Percentiles rank a stretch among this genome's conserved stretches.
Evolutionary conservation across 2,113 vertebrate species (phyloP).

Genomic region (Solea solea): DNA sequence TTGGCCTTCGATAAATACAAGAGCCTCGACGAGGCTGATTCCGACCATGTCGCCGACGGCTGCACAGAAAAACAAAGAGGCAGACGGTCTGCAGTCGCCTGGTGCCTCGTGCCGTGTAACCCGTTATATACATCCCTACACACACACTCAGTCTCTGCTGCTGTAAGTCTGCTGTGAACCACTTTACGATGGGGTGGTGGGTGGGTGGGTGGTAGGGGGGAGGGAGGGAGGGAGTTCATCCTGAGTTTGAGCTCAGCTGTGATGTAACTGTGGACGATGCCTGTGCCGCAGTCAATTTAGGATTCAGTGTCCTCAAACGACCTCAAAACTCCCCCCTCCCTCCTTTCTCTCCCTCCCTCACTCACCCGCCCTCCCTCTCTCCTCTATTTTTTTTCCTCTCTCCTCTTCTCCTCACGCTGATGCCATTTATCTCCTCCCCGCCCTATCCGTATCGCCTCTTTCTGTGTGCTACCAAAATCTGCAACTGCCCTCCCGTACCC

Average conservation of each 20-base stretch:
- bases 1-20: neutral
- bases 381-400: neutral
- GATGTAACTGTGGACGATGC: conserved; percentile 68
- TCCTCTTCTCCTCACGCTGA: conserved; percentile 5
- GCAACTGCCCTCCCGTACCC: conserved; percentile 17
- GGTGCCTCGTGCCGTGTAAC: neutral
- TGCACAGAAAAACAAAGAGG: conserved; percentile 11
- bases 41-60: conserved; percentile 1
- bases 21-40: neutral
- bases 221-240: conserved; percentile 45
- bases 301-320: conserved; percentile 75
- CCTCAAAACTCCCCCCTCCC: conserved; percentile 51
- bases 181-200: conserved; percentile 19
- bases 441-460: conserved; percentile 12
- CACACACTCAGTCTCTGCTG: neutral
- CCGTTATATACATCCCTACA: conserved; percentile 9
- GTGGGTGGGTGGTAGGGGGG: conserved; percentile 4
- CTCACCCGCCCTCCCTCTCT: neutral
- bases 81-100: neutral
- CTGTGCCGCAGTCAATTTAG: conserved; percentile 72
- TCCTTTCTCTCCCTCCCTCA: neutral
- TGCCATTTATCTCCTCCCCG: conserved; percentile 57
- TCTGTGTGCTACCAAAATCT: conserved; percentile 33
- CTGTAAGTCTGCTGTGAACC: conserved; percentile 20
- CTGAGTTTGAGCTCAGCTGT: conserved; percentile 61